A percentile compares a stretch with the other conserved stretches of the same genome.
Evolutionary conservation across 2,888 invertebrate species (phyloP).

Genomic region (Sesamia inferens): DNA sequence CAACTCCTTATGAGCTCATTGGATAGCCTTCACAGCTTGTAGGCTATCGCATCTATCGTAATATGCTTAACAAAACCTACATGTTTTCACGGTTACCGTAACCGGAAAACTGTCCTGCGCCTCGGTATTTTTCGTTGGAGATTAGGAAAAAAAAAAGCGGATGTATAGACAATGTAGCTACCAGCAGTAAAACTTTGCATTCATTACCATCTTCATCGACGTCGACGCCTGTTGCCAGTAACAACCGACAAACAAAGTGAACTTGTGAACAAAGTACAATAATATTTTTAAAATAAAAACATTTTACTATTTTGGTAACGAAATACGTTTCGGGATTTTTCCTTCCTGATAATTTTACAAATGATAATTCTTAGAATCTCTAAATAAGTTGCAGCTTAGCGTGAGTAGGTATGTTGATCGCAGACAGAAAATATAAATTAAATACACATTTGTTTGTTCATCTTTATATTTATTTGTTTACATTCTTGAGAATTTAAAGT

Average conservation of each 20-base stretch:
- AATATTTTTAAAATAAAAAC: slow-evolving; percentile 24
- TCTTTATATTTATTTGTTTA: slow-evolving; percentile 11
- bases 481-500: not conserved
- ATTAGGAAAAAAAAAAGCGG: not conserved
- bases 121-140: not conserved
- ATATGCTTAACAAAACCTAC: not conserved
- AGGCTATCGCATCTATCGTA: not conserved
- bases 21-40: too few species aligned
- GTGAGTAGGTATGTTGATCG: not conserved
- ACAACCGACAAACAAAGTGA: slow-evolving; percentile 54
- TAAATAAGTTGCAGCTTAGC: not conserved
- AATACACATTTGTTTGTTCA: slow-evolving; percentile 29
- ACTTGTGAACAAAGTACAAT: slow-evolving; percentile 38
- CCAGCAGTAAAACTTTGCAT: not conserved
- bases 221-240: slow-evolving; percentile 42
- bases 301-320: slow-evolving; percentile 17
- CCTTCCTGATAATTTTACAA: slow-evolving; percentile 4
- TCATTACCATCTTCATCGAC: not conserved
- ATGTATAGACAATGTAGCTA: not conserved
- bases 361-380: slow-evolving; percentile 8
- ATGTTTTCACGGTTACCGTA: not conserved
- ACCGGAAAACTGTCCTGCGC: too few species aligned
- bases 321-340: slow-evolving; percentile 8
- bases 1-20: too few species aligned
- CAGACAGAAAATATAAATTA: not conserved